Conservation (phyloP, 2,113 vertebrate genomes). For the Varanus salvator region DNA sequence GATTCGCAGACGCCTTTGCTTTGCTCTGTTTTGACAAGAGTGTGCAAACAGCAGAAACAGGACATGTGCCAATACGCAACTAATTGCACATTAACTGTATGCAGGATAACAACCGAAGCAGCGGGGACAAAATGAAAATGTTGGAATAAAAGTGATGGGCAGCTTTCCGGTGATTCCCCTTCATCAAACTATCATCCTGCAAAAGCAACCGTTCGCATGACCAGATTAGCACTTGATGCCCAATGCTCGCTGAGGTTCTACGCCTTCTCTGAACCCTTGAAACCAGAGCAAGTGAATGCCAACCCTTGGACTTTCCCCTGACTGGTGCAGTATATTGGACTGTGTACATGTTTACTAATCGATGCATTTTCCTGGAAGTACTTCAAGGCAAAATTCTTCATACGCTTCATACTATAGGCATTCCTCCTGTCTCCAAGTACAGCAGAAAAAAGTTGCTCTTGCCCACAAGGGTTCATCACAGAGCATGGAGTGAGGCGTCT, state of each 20-base stretch:
- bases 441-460: slow-evolving; percentile 3
- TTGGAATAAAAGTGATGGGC: slow-evolving; percentile 25
- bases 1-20: background rate
- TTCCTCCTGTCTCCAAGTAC: background rate
- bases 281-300: slow-evolving; percentile 3
- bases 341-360: slow-evolving; percentile 18
- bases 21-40: background rate
- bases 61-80: slow-evolving; percentile 49
- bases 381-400: background rate
- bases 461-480: background rate
- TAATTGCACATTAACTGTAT: slow-evolving; percentile 47
- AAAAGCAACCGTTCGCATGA: background rate
- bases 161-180: background rate
- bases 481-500: slow-evolving; percentile 8
- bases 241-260: background rate
- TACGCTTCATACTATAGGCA: background rate
- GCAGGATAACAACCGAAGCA: slow-evolving; percentile 23
- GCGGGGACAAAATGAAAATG: background rate
- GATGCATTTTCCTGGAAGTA: background rate
- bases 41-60: slow-evolving; percentile 14
- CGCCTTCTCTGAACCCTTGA: background rate
- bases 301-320: background rate
- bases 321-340: background rate
- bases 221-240: background rate
- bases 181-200: background rate